A percentile compares a stretch with the other conserved stretches of the same genome.
Conservation (phyloP, 2,113 vertebrate species). For the Excalfactoria chinensis region DNA sequence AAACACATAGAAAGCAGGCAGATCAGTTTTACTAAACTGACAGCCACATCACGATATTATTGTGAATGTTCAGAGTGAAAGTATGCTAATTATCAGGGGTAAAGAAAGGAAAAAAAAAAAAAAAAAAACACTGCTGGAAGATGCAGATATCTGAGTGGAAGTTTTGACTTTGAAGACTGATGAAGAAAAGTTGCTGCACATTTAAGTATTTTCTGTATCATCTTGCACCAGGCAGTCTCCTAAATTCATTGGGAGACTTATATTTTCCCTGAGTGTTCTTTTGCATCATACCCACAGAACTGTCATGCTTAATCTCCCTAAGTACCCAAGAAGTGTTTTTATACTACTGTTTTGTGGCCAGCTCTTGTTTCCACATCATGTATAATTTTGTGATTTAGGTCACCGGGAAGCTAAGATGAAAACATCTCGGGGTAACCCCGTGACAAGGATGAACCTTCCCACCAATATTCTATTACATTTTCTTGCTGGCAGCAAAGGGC, state of each 20-base stretch:
- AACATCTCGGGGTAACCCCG: no score
- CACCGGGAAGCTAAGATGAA: background rate
- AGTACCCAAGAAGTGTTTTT: background rate
- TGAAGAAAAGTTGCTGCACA: background rate
- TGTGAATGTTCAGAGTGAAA: background rate
- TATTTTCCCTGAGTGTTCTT: background rate
- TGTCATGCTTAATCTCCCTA: background rate
- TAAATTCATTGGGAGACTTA: background rate
- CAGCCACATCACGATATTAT: background rate
- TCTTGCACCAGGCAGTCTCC: background rate
- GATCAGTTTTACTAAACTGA: background rate
- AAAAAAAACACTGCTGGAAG: background rate
- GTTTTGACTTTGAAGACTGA: background rate
- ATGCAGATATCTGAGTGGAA: background rate
- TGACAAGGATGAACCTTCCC: no score
- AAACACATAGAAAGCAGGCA: background rate
- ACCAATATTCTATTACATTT: no score
- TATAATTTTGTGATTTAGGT: background rate
- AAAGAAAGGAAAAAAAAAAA: background rate
- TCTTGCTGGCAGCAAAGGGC: no score
- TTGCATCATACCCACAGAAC: background rate
- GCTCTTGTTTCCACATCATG: background rate
- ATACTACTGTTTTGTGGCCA: background rate
- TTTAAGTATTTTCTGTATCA: background rate
- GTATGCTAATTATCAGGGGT: background rate